Conservation (phyloP, 2,113 vertebrate genomes). For the Regulus satrapa region DNA sequence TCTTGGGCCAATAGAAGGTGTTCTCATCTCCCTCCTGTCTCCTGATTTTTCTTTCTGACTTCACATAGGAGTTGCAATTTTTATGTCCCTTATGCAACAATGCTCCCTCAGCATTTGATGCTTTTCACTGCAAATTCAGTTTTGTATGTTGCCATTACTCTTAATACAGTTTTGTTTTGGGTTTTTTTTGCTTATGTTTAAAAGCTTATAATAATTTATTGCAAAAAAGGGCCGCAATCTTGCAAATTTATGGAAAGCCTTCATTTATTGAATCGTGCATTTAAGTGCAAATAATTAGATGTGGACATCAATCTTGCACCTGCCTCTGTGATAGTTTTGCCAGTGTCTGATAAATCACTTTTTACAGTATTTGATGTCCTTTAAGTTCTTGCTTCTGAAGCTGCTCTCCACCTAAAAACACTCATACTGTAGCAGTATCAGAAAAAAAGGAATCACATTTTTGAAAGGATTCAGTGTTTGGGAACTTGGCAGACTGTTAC, state of each 20-base stretch:
- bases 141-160: neutral
- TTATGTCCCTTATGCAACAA: neutral
- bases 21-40: neutral
- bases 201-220: neutral
- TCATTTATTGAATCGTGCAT: neutral
- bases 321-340: neutral
- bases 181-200: neutral
- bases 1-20: neutral
- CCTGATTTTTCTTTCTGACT: neutral
- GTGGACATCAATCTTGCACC: neutral
- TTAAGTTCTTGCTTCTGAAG: neutral
- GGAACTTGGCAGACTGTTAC: neutral
- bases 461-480: neutral
- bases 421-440: neutral
- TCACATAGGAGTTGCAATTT: neutral
- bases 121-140: neutral
- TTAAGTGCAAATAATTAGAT: neutral
- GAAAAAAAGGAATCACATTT: neutral
- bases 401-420: neutral
- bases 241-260: neutral
- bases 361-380: neutral
- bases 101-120: neutral
- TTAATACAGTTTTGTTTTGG: neutral
- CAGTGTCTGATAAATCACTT: neutral
- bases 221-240: neutral